These are phyloP conservation scores for Cydia strobilella DNA, from an alignment of 1,140 invertebrate species.

Conservation along the genomic window DNA sequence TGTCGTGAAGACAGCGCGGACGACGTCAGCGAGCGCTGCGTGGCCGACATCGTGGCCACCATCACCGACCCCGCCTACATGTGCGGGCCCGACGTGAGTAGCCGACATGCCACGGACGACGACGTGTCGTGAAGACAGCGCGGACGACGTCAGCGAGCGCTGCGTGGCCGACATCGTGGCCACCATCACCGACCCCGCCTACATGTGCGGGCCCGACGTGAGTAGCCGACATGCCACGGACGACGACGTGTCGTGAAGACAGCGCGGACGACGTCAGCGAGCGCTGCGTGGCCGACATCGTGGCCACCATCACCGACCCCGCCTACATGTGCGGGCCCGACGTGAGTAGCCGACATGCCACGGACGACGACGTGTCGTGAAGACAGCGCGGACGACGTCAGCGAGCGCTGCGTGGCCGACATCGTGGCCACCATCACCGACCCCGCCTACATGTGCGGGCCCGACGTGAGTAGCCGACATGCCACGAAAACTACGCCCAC, in stretches of 20 bases:
- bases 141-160: constrained; percentile 84
- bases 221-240: constrained; percentile 51
- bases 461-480: constrained; percentile 82
- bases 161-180: constrained; percentile 88
- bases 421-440: constrained; percentile 83
- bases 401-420: constrained; percentile 28
- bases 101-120: constrained; percentile 35
- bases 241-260: too few relatives aligned
- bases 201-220: constrained; percentile 91
- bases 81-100: too few relatives aligned
- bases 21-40: constrained; percentile 42
- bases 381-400: constrained; percentile 39
- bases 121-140: constrained; percentile 49
- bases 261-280: constrained; percentile 43
- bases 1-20: background rate
- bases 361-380: too few relatives aligned
- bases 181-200: constrained; percentile 88
- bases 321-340: constrained; percentile 91
- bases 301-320: constrained; percentile 85
- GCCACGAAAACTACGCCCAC: constrained; percentile 54
- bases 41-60: constrained; percentile 56
- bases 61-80: constrained; percentile 87
- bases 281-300: too few relatives aligned
- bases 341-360: constrained; percentile 71
- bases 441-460: constrained; percentile 90